Conservation (phyloP, 2,797 vertebrate species). For the Dendrocincla tyrannina region DNA sequence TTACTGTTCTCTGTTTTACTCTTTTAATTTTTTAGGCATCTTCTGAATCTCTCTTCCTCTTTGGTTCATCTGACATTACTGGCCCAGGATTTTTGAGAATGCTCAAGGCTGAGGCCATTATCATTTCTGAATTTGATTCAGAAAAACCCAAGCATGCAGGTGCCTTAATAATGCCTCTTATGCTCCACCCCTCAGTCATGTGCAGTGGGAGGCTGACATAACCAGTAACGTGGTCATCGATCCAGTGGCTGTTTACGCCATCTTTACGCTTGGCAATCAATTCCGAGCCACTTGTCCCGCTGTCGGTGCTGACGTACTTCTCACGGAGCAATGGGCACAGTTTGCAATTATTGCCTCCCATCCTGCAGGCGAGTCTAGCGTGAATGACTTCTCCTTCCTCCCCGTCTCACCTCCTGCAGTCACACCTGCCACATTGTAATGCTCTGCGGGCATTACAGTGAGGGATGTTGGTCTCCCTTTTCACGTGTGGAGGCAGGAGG, state of each 20-base stretch:
- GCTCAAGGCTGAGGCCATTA: accelerated
- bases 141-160: background rate
- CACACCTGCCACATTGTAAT: accelerated
- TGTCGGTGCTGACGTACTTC: background rate
- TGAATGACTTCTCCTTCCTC: background rate
- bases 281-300: background rate
- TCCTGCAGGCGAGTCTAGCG: accelerated
- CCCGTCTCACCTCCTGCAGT: accelerated
- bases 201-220: background rate
- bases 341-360: background rate
- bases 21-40: background rate
- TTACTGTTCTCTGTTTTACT: background rate
- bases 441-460: background rate
- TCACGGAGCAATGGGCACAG: background rate
- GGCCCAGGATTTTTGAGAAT: background rate
- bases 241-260: background rate
- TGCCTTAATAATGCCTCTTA: background rate
- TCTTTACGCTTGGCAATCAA: background rate
- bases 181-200: background rate
- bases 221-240: background rate
- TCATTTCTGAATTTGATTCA: background rate
- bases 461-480: background rate
- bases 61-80: background rate
- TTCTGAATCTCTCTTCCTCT: background rate
- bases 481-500: background rate